Evolutionary conservation across 1,140 invertebrate species (phyloP), one percentile per base, ranked within the genome.

Genomic region (Aporrectodea caliginosa): DNA sequence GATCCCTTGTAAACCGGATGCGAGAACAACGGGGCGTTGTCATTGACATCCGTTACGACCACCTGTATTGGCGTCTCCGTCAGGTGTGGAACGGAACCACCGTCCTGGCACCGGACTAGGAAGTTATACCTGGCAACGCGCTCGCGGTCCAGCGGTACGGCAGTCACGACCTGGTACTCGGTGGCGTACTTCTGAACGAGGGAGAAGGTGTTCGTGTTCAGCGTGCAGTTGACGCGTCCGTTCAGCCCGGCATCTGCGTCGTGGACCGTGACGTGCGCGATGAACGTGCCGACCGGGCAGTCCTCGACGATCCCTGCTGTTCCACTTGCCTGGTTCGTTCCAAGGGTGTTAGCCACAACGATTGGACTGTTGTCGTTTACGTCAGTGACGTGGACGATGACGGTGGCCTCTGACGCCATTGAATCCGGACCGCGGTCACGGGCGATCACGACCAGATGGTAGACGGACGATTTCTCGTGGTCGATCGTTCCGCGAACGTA

Each of bases 21-120:
- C 2, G 92, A 87, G 85, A 99, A 96, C 82, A 92, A 91, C 0
- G 96, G 96, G 1, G 93, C 87, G 87, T 98, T 96, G 87, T 99
- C 97, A 86, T 99, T 99, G 0, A 94, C 92, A 87, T 99, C 97
- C 22, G 92, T 90, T 16, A 99, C 92, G 83, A 94, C 92, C 69
- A 98, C 93, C 84, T 93, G 93, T 0, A 98, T 93, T 27, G 93
- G 93, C 0, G 97, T 93, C 2, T 94, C 93, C 81, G 93, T 94
- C 82, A 93, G 95, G 85, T 95, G 94, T 0, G 94, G 94, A n/a
- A 85, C 83, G 0, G 77, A 30, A 1, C 78, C 78, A 6, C n/a
- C 16, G 31, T 79, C 78, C 31, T 34, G 22, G 34, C 78, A 79
- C 30, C 31, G 30, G 34, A 79, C n/a, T 22, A 32, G 32, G 16